Conservation (phyloP, 1,140 invertebrate genomes). For the Homalodisca vitripennis region DNA sequence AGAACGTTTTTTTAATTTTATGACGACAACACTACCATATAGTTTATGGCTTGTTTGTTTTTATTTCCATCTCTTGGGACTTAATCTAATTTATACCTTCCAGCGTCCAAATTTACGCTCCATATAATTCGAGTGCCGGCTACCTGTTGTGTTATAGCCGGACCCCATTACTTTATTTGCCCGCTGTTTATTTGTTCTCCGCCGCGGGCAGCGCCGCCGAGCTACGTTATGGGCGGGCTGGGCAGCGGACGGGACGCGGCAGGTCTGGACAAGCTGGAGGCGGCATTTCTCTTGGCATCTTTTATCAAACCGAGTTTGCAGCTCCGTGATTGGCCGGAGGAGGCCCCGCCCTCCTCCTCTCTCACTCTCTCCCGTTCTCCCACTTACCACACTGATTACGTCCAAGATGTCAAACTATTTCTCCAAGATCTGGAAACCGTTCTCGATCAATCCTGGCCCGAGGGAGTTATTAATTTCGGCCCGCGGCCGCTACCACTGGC, state of each 20-base stretch:
- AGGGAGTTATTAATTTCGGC: slow-evolving; percentile 22
- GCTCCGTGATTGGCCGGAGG: not conserved
- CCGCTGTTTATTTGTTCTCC: not conserved
- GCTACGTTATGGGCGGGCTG: too few relatives aligned
- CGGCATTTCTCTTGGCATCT: not conserved
- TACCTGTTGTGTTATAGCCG: not conserved
- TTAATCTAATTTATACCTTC: too few relatives aligned
- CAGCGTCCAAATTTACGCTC: not conserved
- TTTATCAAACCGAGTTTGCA: not conserved
- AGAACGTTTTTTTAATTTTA: too few relatives aligned
- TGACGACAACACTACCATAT: too few relatives aligned
- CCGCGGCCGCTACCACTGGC: not conserved
- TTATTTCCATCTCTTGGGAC: too few relatives aligned
- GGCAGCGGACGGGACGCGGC: not conserved
- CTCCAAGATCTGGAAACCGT: not conserved
- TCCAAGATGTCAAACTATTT: slow-evolving; percentile 15
- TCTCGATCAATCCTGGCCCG: not conserved
- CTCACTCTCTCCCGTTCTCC: not conserved
- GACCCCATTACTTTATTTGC: not conserved
- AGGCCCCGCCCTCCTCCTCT: slow-evolving; percentile 4
- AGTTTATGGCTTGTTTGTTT: too few relatives aligned
- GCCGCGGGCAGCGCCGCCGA: too few relatives aligned
- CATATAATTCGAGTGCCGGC: not conserved
- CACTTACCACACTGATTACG: not conserved
- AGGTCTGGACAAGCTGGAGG: not conserved